Evolutionary conservation across 2,888 invertebrate species (phyloP), one percentile per base, ranked within the genome.

Genomic region (Diaphora mendica): DNA sequence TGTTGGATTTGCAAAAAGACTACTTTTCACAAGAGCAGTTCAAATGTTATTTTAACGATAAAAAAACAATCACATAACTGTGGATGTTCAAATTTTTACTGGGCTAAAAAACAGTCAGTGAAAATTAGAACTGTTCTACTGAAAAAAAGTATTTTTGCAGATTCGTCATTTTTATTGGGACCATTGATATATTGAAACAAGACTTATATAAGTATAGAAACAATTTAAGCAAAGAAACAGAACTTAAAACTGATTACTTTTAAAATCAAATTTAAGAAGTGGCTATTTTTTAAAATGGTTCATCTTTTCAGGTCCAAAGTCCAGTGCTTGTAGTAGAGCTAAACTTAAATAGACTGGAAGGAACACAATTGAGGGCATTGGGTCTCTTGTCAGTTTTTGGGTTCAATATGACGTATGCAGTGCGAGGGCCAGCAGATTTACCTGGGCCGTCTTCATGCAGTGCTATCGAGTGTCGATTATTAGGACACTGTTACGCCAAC

Each of bases 391-490:
- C 98, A 78, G 98, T 98, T 64, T 98, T 97, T 89, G 99, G 99
- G 23, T 99, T 99, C 95, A 99, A 99, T 94, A 97, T 99, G 85
- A 99, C 99, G 42, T 99, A 99, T 90, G 98, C 98, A 89, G 97
- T 98, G 82, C 89, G 93, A 76, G 90, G 89, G 0, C 92, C 93
- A 2, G 88, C 91, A 4, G 96, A 96, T 71, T 92, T 96, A n/a
- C 93, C 95, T 8, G 94, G 91, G 7, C 95, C 89, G 0, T 93
- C 96, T 68, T 96, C 97, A 35, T 99, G 99, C 91, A 98, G 97
- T 77, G 97, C 98, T 74, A 96, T 97, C 81, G 97, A 97, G 84
- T 99, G 99, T 89, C 97, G 98, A 0, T 97, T 97, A 82, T 96
- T 98, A n/a, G 99, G 99, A 23, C 97, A 98, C 89, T 99, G 99